phyloP scores from a whole-genome alignment of 2,113 vertebrate genomes.

The Sterrhoptilus dennistouni region DNA sequence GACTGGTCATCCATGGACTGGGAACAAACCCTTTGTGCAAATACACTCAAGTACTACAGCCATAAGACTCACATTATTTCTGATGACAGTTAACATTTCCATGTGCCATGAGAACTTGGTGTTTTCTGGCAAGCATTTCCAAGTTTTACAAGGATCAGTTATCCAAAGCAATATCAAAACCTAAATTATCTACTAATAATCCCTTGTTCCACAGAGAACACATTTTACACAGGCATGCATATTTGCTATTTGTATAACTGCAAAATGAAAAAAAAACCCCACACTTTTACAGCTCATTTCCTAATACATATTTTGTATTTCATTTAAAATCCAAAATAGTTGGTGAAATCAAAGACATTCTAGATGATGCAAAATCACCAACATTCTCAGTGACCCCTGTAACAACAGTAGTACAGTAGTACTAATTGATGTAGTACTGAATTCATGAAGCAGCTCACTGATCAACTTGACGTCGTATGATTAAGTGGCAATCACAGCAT shows the following conservation, averaged over 20 bases:
- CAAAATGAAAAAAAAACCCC: not conserved
- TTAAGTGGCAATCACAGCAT: not conserved
- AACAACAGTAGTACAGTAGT: not conserved
- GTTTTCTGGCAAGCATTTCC: not conserved
- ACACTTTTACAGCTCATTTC: not conserved
- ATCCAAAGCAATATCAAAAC: not conserved
- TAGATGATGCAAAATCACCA: not conserved
- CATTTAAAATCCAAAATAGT: not conserved
- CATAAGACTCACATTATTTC: not conserved
- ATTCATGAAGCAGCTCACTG: not conserved
- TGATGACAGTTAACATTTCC: not conserved
- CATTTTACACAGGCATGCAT: not conserved
- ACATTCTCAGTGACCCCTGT: not conserved
- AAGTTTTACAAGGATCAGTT: not conserved
- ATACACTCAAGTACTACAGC: not conserved
- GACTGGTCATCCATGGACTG: accelerated
- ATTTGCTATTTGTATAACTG: not conserved
- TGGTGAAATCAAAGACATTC: not conserved
- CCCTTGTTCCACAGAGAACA: not conserved
- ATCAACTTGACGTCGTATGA: not conserved
- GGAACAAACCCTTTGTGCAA: not conserved
- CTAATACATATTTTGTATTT: not conserved
- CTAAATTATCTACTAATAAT: not conserved
- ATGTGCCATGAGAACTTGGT: not conserved
- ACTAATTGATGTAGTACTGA: not conserved